A percentile compares a stretch with the other conserved stretches of the same genome.
Evolutionary conservation across 37 sponge, comb jelly and placozoan species (phyloP).

Genomic region (Crambe crambe): DNA sequence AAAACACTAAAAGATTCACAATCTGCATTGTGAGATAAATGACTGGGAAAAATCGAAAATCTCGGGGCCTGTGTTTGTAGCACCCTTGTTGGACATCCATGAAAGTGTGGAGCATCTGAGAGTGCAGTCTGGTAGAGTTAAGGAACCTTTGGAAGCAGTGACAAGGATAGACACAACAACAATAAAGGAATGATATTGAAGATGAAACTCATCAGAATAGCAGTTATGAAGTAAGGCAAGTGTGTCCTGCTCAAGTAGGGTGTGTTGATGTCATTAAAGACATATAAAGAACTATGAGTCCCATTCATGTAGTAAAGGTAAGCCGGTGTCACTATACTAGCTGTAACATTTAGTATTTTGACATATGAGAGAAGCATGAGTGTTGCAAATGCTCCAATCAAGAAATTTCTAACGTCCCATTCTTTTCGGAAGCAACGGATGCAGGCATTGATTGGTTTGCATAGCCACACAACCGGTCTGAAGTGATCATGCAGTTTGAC

Average conservation of each 20-base stretch:
- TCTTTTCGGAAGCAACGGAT: neutral
- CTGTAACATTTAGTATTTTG: neutral
- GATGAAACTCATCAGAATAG: neutral
- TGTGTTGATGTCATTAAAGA: neutral
- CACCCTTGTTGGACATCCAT: slow-evolving; percentile 28
- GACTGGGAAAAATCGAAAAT: neutral
- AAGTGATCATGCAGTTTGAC: slow-evolving; percentile 8
- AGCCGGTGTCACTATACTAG: neutral
- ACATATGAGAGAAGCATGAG: slow-evolving; percentile 6
- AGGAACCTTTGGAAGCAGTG: neutral
- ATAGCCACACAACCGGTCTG: neutral
- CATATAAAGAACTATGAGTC: neutral
- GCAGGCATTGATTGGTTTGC: neutral
- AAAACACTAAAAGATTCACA: neutral
- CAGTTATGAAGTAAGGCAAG: neutral
- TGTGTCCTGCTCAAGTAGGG: neutral
- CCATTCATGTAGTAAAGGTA: neutral
- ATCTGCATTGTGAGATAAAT: slow-evolving; percentile 1
- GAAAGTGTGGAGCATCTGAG: neutral
- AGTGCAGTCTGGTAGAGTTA: neutral
- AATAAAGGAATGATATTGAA: neutral
- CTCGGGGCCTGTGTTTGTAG: slow-evolving; percentile 17
- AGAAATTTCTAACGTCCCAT: neutral
- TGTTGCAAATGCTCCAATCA: slow-evolving; percentile 8
- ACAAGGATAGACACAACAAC: neutral